phyloP scores from a whole-genome alignment of 2,113 vertebrate species.

The Myrmophylax atrothorax region DNA sequence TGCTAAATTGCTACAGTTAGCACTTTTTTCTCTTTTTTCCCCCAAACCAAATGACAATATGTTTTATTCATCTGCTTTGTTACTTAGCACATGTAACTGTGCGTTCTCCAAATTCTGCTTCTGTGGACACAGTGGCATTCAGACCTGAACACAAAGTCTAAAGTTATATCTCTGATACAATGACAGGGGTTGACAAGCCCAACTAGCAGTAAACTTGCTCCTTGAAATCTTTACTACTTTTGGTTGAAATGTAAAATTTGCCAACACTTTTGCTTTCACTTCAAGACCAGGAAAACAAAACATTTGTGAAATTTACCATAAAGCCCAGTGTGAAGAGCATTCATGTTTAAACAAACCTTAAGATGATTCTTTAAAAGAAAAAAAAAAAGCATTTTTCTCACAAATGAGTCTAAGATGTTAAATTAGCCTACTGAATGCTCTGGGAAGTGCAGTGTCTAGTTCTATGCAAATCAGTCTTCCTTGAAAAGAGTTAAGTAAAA shows the following conservation, averaged over 20 bases:
- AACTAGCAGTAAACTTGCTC: not conserved
- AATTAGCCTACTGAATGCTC: not conserved
- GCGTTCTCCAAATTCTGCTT: slow-evolving; percentile 67
- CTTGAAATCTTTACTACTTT: not conserved
- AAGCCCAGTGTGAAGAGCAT: not conserved
- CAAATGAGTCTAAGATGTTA: not conserved
- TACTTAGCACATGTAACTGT: slow-evolving; percentile 74
- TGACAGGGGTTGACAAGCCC: not conserved
- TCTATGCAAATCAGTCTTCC: not conserved
- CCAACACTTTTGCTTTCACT: not conserved
- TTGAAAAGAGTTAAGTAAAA: not conserved
- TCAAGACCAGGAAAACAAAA: not conserved
- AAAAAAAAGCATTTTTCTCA: not conserved
- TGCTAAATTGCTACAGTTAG: slow-evolving; percentile 49
- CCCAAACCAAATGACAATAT: not conserved
- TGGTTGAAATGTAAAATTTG: not conserved
- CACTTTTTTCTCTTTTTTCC: not conserved
- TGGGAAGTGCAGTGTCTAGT: not conserved
- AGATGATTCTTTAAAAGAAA: not conserved
- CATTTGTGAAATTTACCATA: not conserved
- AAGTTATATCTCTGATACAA: slow-evolving; percentile 24
- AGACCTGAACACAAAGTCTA: slow-evolving; percentile 54
- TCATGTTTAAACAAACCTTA: not conserved
- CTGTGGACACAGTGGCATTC: slow-evolving; percentile 15
- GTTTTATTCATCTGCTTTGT: slow-evolving; percentile 41